These are phyloP conservation scores for Atta cephalotes DNA, from an alignment of 1,140 invertebrate species.

Conservation along the genomic window DNA sequence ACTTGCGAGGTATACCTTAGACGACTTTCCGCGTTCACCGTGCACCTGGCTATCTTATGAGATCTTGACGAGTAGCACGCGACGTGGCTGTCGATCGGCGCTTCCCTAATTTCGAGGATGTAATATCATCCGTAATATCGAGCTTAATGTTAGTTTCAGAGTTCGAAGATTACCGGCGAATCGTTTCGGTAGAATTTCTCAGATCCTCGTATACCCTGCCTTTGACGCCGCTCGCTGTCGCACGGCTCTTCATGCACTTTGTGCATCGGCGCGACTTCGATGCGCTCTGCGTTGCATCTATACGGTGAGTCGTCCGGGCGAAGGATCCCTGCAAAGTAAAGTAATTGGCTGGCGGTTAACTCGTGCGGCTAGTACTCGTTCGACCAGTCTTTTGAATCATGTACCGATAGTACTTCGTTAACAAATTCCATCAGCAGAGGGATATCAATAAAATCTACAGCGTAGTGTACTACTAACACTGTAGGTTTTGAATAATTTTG, in stretches of 20 bases:
- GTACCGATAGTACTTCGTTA: conserved; percentile 32
- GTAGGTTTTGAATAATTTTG: background rate
- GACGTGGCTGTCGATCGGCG: conserved; percentile 43
- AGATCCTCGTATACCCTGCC: conserved; percentile 4
- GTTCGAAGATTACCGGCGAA: conserved; percentile 62
- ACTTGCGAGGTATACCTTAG: conserved; percentile 9
- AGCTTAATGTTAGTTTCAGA: conserved; percentile 60
- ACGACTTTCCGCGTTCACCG: conserved; percentile 45
- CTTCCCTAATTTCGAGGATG: conserved; percentile 57
- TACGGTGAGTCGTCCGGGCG: background rate
- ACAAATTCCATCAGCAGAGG: conserved; percentile 39
- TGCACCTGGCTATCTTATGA: conserved; percentile 54
- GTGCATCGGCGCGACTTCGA: conserved; percentile 41
- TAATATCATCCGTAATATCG: conserved; percentile 67
- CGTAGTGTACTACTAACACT: background rate
- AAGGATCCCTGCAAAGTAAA: conserved; percentile 58
- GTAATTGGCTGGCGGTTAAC: conserved; percentile 67
- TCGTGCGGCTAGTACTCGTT: conserved; percentile 48
- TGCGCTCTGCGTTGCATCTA: conserved; percentile 8
- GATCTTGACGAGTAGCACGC: conserved; percentile 41
- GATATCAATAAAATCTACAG: conserved; percentile 38
- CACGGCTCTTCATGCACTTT: conserved; percentile 25
- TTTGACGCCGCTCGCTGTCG: conserved; percentile 49
- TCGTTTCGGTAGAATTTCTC: conserved; percentile 59
- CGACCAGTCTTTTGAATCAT: conserved; percentile 49